Evolutionary conservation across 53 echinoderm and acorn worm species (phyloP), one percentile per base, ranked within the genome.

Genomic region (Henricia sp.): DNA sequence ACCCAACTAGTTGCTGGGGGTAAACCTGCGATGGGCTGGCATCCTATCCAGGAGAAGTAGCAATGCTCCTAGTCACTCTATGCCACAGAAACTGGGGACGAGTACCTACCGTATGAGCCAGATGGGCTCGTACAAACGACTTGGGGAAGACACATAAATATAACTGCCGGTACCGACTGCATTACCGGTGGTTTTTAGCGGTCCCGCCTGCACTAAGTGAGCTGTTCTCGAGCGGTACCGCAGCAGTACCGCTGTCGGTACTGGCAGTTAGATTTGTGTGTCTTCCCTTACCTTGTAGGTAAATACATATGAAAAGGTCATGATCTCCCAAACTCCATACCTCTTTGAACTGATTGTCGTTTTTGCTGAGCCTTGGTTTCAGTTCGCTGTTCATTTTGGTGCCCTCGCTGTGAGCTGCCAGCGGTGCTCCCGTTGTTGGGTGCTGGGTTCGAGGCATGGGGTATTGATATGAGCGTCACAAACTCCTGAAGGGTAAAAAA

Each of bases 311-410:
- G 5, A 71, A 50, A 11, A 35, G 19, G 5, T 23, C 48, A 4
- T 13, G 2, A 37, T 19, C 19, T 8, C 44, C 70, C 14, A 1
- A 37, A 4, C 19, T 8, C 44, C 70, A 4, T 62, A 80, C 80
- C 10, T 36, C 80, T 46, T 2, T 62, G 80, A 30, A 44, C 43
- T 4, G 19, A 26, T 6, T 10, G 13, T 30, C 42, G 58, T 17
- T 37, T 33, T 17, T 50, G 20, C 24, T 80, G 44, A 34, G 28
- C 17, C 23, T 36, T 48, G 23, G 41, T 2, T 44, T 80, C 63
- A 35, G 6, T 20, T 3, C 80, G 80, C 13, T 80, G 80, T 17
- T 80, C 63, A 19, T 63, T 17, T 9, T 46, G 62, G 32, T 80
- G 64, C 24, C 21, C 34, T 11, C 80, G 80, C 42, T 58, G 38